Percentiles rank a stretch among this genome's conserved stretches.
Evolutionary conservation across 2,797 vertebrate species (phyloP).

Genomic region (Gastrophryne carolinensis): DNA sequence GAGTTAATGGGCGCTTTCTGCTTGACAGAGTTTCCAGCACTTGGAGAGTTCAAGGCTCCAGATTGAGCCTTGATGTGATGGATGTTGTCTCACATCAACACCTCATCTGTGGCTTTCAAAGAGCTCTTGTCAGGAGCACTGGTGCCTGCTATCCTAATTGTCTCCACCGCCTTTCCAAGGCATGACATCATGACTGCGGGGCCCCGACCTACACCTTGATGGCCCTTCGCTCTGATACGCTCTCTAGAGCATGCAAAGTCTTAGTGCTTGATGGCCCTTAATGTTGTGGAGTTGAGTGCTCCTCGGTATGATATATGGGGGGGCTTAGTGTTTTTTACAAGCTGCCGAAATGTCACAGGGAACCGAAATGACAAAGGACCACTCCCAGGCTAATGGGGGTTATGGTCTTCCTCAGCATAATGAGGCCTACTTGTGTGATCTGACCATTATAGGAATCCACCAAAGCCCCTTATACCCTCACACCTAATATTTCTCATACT

Average conservation of each 20-base stretch:
- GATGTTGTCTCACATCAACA: slow-evolving; percentile 33
- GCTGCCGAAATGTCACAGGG: slow-evolving; percentile 21
- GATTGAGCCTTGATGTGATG: slow-evolving; percentile 21
- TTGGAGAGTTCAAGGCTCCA: slow-evolving; percentile 4
- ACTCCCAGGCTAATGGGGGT: not conserved
- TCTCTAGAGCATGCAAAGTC: slow-evolving; percentile 35
- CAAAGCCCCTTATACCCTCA: not conserved
- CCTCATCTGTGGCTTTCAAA: slow-evolving; percentile 35
- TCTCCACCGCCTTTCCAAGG: slow-evolving; percentile 1
- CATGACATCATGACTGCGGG: slow-evolving; percentile 29
- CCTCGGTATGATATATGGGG: not conserved
- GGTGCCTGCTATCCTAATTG: slow-evolving; percentile 26
- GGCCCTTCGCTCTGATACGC: slow-evolving; percentile 27
- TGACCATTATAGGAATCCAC: not conserved
- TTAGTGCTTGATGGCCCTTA: slow-evolving; percentile 34
- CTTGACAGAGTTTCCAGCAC: slow-evolving; percentile 18
- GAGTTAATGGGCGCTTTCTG: slow-evolving; percentile 16
- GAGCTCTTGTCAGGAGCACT: slow-evolving; percentile 19
- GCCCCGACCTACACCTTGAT: not conserved
- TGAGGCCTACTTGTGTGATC: slow-evolving; percentile 1
- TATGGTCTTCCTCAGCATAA: not conserved
- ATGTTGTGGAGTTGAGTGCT: not conserved
- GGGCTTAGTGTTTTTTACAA: slow-evolving; percentile 13
- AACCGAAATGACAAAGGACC: not conserved
- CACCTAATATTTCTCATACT: not conserved